A percentile compares a stretch with the other conserved stretches of the same genome.
Evolutionary conservation across 2,797 vertebrate species (phyloP).

Genomic region (Hydrocynus forskahlii): DNA sequence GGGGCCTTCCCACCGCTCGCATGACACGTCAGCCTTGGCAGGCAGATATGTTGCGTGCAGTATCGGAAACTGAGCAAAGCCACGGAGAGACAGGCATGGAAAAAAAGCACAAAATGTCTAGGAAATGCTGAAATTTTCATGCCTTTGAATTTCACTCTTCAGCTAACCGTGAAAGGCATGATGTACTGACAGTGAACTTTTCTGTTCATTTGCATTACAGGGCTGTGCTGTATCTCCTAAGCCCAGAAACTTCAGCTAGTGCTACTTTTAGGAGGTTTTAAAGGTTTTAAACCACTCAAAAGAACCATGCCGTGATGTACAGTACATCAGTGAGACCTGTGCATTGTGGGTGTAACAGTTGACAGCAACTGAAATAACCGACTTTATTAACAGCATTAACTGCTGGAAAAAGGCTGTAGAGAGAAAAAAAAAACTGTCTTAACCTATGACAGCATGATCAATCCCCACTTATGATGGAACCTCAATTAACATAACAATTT

Average conservation of each 20-base stretch:
- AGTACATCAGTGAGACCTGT: constrained; percentile 27
- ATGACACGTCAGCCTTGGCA: constrained; percentile 41
- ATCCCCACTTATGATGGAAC: constrained; percentile 60
- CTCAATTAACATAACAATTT: constrained; percentile 66
- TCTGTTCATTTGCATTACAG: constrained; percentile 13
- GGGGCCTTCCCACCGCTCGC: constrained; percentile 25
- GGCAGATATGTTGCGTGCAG: constrained; percentile 17
- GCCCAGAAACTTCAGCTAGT: not conserved
- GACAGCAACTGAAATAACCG: constrained; percentile 45
- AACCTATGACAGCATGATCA: constrained; percentile 61
- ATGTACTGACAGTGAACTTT: not conserved
- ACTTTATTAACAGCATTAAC: constrained; percentile 59
- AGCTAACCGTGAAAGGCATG: constrained; percentile 5
- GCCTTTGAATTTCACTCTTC: constrained; percentile 10
- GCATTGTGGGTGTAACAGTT: constrained; percentile 43
- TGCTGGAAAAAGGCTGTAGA: constrained; percentile 35
- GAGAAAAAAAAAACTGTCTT: constrained; percentile 49
- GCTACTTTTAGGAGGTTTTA: constrained; percentile 28
- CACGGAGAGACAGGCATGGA: constrained; percentile 21
- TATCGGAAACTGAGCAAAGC: constrained; percentile 33
- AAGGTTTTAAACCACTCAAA: constrained; percentile 32
- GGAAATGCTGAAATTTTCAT: constrained; percentile 29
- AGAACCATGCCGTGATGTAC: constrained; percentile 27
- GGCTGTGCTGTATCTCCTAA: constrained; percentile 4
- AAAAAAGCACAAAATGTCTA: constrained; percentile 14